These are phyloP conservation scores for Athene cunicularia DNA, from an alignment of 2,113 vertebrate genomes.

Conservation along the genomic window DNA sequence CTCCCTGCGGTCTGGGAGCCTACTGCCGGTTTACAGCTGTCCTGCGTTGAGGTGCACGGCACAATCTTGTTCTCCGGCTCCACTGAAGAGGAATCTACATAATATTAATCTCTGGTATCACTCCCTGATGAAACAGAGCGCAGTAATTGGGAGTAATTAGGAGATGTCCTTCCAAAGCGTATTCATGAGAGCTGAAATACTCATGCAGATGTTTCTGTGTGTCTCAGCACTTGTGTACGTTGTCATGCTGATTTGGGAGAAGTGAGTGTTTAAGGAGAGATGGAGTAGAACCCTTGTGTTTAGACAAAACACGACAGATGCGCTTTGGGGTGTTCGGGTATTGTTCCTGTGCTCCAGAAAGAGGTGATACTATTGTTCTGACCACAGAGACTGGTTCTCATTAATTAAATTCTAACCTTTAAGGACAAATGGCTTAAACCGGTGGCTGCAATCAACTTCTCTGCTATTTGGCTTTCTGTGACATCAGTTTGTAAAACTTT, in stretches of 20 bases:
- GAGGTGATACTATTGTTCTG: not conserved
- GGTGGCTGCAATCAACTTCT: not conserved
- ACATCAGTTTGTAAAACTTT: not conserved
- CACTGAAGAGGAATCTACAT: not conserved
- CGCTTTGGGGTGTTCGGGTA: accelerated
- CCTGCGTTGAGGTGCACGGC: accelerated
- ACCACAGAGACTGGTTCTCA: not conserved
- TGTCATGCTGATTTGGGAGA: not conserved
- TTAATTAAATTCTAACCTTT: not conserved
- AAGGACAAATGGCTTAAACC: not conserved
- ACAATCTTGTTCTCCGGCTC: not conserved
- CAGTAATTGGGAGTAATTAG: not conserved
- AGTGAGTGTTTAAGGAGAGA: not conserved
- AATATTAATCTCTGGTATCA: not conserved
- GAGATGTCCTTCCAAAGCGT: not conserved
- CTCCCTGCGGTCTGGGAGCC: not conserved
- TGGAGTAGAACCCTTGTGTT: not conserved
- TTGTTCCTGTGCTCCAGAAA: not conserved
- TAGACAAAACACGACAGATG: not conserved
- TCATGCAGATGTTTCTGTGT: not conserved
- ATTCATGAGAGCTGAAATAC: not conserved
- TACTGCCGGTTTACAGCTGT: not conserved
- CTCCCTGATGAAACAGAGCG: not conserved
- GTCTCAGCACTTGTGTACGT: not conserved
- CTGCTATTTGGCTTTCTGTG: not conserved